Evolutionary conservation across 2,797 vertebrate species (phyloP), one percentile per base, ranked within the genome.

Genomic region (Pipistrellus kuhlii): DNA sequence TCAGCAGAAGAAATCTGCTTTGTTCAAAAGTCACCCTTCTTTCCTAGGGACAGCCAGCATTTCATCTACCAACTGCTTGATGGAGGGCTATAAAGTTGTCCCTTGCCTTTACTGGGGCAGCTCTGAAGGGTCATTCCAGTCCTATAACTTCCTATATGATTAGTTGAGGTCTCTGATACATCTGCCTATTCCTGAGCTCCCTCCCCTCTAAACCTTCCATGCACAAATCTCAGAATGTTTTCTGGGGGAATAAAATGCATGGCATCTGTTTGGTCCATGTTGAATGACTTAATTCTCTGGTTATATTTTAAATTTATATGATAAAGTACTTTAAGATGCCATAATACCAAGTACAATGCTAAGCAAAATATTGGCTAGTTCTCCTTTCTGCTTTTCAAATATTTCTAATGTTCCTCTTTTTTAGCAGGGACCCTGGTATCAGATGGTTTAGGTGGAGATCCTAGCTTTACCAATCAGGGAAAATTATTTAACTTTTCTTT

Each of bases 371-470:
- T 5, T 57, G 21, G 32, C 20, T n/a, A 32, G 21, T 88, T 83
- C 51, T 94, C 82, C 51, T 87, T 91, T 91, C 14, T 89, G 44
- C n/a, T n/a, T 93, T 93, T 87, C 62, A 85, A 91, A 57, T 82
- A 76, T 38, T 90, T 76, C 44, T 46, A 30, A 92, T 18, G 35
- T 69, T 17, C n/a, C 23, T 66, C 38, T 73, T 84, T 76, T 51
- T 73, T 7, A 85, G 21, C 10, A 59, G 23, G 48, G 57, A 55
- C 3, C 88, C 44, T 69, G 15, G n/a, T 64, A 44, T 82, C 66
- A 76, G 64, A 69, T 7, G 15, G 23, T 17, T 76, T 64, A 88
- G 46, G 53, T 62, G 1, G n/a, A 93, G 62, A 66, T 48, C 64
- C 18, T 46, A 69, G 21, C 6, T 18, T 81, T 84, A n/a, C 55